Percentiles rank a stretch among this genome's conserved stretches.
These are phyloP conservation scores for Drosophila paulistorum DNA, from an alignment of 1,140 invertebrate genomes.

Conservation along the genomic window DNA sequence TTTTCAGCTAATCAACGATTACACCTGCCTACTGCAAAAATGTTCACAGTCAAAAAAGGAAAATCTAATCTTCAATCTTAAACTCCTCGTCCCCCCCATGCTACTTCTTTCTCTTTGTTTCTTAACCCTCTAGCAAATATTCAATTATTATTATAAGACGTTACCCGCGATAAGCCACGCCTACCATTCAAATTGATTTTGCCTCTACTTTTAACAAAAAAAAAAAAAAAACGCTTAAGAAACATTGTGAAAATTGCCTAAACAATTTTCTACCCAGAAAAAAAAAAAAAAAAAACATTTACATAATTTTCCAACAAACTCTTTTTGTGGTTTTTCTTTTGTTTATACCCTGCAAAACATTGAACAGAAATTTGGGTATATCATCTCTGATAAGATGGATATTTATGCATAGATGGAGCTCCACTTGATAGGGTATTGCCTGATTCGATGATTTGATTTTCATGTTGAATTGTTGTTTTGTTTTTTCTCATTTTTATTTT, in stretches of 20 bases:
- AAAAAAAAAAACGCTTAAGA: constrained; percentile 58
- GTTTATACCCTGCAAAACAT: not conserved
- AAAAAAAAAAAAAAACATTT: constrained; percentile 55
- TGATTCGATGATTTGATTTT: not conserved
- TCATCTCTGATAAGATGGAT: too few relatives aligned
- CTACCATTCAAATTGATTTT: constrained; percentile 71
- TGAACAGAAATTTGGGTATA: not conserved
- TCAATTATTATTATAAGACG: constrained; percentile 80
- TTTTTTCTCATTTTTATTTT: constrained; percentile 7
- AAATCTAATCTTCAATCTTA: not conserved
- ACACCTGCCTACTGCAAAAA: constrained; percentile 1
- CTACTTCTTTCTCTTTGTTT: not conserved
- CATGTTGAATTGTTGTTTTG: not conserved
- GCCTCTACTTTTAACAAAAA: constrained; percentile 6
- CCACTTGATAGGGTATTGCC: constrained; percentile 25
- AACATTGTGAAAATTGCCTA: constrained; percentile 58
- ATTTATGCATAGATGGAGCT: too few relatives aligned
- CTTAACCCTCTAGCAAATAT: constrained; percentile 44
- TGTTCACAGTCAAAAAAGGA: not conserved
- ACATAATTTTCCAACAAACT: constrained; percentile 63
- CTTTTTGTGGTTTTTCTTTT: constrained; percentile 13
- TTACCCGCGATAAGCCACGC: constrained; percentile 30
- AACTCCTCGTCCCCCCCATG: not conserved
- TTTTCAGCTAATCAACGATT: not conserved
- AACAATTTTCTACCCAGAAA: constrained; percentile 60